Conservation (phyloP, 2,113 vertebrate species). For the Romanogobio albipinnatus region DNA sequence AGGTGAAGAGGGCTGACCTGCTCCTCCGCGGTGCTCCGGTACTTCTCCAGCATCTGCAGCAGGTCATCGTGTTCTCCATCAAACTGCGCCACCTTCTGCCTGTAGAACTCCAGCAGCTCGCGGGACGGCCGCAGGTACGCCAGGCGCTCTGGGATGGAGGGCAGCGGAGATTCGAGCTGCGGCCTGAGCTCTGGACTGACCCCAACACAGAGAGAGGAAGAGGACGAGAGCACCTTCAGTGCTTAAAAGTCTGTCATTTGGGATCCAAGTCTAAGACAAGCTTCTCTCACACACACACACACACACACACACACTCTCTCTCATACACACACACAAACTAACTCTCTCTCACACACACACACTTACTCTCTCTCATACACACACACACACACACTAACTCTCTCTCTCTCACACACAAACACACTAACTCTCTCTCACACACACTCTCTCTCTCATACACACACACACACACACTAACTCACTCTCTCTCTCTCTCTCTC, state of each 20-base stretch:
- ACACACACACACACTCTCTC: too few relatives aligned
- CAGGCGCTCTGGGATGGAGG: constrained; percentile 83
- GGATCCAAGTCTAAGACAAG: too few relatives aligned
- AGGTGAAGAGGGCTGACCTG: constrained; percentile 76
- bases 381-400: too few relatives aligned
- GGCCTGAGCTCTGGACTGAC: constrained; percentile 41
- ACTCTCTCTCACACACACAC: too few relatives aligned
- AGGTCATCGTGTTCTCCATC: constrained; percentile 89
- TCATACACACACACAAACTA: too few relatives aligned
- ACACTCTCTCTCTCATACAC: too few relatives aligned
- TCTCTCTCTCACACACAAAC: too few relatives aligned
- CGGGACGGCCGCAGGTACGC: constrained; percentile 83
- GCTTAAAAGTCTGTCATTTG: background rate
- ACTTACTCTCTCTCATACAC: too few relatives aligned
- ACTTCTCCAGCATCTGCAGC: constrained; percentile 85
- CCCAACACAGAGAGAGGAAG: background rate
- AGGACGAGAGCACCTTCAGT: background rate
- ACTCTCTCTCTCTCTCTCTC: too few relatives aligned
- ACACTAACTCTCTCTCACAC: too few relatives aligned
- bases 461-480: too few relatives aligned
- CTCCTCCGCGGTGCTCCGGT: constrained; percentile 80
- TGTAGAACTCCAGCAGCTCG: constrained; percentile 91
- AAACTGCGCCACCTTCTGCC: constrained; percentile 86
- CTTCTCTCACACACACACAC: too few relatives aligned
- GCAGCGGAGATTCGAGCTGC: constrained; percentile 78